Conservation (phyloP, 2,888 invertebrate species). For the Epirrita christyi region DNA sequence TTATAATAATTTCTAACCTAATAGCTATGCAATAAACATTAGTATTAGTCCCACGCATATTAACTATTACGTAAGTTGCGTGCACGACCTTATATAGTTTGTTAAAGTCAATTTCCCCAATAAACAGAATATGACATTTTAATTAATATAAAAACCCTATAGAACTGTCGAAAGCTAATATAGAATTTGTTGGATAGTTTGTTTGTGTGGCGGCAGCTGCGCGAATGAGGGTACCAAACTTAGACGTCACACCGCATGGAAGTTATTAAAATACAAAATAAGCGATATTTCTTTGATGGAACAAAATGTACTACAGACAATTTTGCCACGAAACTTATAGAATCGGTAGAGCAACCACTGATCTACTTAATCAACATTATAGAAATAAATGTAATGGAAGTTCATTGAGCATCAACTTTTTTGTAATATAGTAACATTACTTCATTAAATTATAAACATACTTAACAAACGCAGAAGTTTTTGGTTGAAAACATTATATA, state of each 20-base stretch:
- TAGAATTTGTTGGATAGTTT: slow-evolving; percentile 50
- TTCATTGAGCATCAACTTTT: too few species aligned
- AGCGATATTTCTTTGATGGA: background rate
- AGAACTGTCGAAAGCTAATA: slow-evolving; percentile 55
- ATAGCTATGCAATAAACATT: slow-evolving; percentile 27
- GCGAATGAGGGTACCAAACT: slow-evolving; percentile 49
- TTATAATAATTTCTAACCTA: slow-evolving; percentile 29
- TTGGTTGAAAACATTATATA: background rate
- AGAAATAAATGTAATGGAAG: too few species aligned
- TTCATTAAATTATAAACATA: too few species aligned
- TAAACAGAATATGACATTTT: slow-evolving; percentile 41
- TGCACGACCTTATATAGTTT: slow-evolving; percentile 6
- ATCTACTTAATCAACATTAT: too few species aligned
- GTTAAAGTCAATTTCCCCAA: slow-evolving; percentile 33
- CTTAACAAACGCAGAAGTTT: too few species aligned
- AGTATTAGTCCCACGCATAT: slow-evolving; percentile 39
- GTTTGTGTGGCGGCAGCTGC: slow-evolving; percentile 68
- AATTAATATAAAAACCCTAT: slow-evolving; percentile 57
- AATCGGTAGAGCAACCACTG: too few species aligned
- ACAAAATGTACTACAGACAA: background rate
- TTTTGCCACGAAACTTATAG: too few species aligned
- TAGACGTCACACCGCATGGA: slow-evolving; percentile 3
- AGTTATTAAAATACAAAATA: slow-evolving; percentile 2
- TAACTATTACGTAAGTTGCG: slow-evolving; percentile 19
- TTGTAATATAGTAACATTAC: too few species aligned